Base-by-base conservation (phyloP, 2,113 vertebrate species). In the Mungos mungo region DNA sequence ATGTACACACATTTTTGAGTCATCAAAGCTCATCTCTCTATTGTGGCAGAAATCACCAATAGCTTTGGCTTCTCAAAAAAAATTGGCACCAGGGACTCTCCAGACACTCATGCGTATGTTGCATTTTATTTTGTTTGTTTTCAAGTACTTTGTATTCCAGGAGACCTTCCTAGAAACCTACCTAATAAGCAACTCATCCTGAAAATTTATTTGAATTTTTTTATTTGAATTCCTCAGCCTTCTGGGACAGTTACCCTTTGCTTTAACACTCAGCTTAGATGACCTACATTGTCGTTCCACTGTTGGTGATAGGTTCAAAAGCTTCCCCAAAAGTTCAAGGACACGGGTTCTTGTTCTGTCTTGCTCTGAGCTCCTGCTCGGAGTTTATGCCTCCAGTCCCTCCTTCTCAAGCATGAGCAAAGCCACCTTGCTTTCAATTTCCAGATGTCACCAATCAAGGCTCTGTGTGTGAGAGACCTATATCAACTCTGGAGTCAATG, bases 111-210 rank as follows among this genome's bases (percentile, higher is more conserved):
- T 85, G 72, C 81, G n/a, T 94, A 68, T 85, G 84, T 33, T 94
- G 29, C 31, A 29, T 92, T 94, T 79, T 92, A 74, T 90, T 93
- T 79, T 68, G 76, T 90, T 95, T 77, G 45, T 87, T 96, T 93
- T 90, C 25, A 93, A 63, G 68, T n/a, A 54, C 63, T 77, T 57
- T 60, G 21, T 72, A 71, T 91, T 95, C 57, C 14, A 41, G 60
- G 25, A 92, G 93, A 85, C 4, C 69, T 82, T 97, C 45, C 54
- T 82, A 71, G 57, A 71, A 93, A 84, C 29, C 31, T 47, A 29
- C 12, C 38, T 74, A 95, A 68, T 69, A 81, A 95, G 52, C 13
- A 84, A 88, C 5, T 63, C 9, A 2, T 92, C 74, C 54, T 81
- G 21, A 77, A 50, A 57, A 33, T 84, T 87, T 83, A 47, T 90